Base-by-base conservation (phyloP, 2,797 vertebrate genomes). In the Falco naumanni region DNA sequence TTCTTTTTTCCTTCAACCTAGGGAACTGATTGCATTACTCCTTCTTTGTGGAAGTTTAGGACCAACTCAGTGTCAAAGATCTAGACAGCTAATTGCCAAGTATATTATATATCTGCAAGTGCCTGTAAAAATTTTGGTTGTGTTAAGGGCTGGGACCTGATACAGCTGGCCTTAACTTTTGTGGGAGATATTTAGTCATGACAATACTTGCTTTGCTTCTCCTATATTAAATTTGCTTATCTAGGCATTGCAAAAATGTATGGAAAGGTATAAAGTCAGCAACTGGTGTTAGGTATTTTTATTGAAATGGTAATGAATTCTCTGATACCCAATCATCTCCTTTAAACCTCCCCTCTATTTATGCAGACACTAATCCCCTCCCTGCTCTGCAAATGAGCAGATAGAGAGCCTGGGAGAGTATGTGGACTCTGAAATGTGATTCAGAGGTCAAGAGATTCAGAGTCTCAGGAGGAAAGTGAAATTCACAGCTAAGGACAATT, bases 401-500 rank as follows among this genome's bases (percentile, higher is more conserved):
- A 77, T 19, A 28, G 37, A 70, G 48, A n/a, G 10, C 50, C 60
- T 63, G n/a, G 48, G 34, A 87, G 63, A 45, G 21, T 33, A 20
- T 45, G 24, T 48, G 51, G 64, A 45, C 69, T 91, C 92, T 31
- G 43, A 87, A 66, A 84, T 61, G 65, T 89, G 84, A 75, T 51
- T 95, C 77, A 82, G 85, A 93, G 57, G 65, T 91, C 69, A 59
- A 39, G 39, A 84, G 39, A 63, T 78, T 79, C 48, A 69, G 48
- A 78, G 56, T 84, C 56, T 80, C 37, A 0, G 39, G 59, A 53
- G 53, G 28, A 64, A 76, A 91, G 63, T 48, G 47, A 87, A 88
- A 81, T 79, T 91, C 88, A 93, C 61, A 95, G 77, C 19, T 74
- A 34, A 59, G 56, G 54, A 63, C n/a, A 91, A 89, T 80, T 91